Base-by-base conservation (phyloP, 2,113 vertebrate genomes). In the Hyla sarda region DNA sequence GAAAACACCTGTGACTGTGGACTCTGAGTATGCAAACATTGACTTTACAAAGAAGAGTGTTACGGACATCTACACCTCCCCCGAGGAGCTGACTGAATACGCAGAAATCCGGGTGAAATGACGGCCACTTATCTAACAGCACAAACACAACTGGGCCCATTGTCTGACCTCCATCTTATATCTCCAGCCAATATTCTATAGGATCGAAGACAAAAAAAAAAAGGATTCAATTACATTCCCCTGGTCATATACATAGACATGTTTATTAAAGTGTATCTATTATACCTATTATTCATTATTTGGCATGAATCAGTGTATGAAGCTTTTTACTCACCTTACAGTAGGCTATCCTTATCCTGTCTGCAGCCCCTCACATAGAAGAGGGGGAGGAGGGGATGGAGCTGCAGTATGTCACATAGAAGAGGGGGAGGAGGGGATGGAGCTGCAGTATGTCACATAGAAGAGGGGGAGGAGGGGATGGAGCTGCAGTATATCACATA, bases 81-180 rank as follows among this genome's bases (percentile, higher is more conserved):
- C 93, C 0, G 93, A 93, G 82, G 93, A 93, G 60, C 89, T 93
- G 13, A 91, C 92, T 0, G 92, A 93, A 87, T 93, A 93, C 0
- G 93, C 93, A 0, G 93, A 93, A 69, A 93, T 93, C 84, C 92
- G 92, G 0, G 91, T 92, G 89, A 93, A 93, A 88, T 93, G 91
- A 93, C 84, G 77, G 67, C 50, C 84, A 54, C 62, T 86, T 65
- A 86, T 86, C 84, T 86, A 86, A 81, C 84, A 86, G 84, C 84
- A 74, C 84, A 86, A 86, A 80, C 62, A 45, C 50, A 34, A 58
- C 84, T 72, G 76, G n/a, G 1, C 32, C 47, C 76, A 34, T 56
- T 9, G 54, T 62, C 74, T 54, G 83, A 32, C 73, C 74, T 69
- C 41, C 56, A 28, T 69, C n/a, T n/a, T n/a, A n/a, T n/a, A n/a